These are phyloP conservation scores for Tachysurus fulvidraco DNA, from an alignment of 2,113 vertebrate genomes.

Conservation along the genomic window DNA sequence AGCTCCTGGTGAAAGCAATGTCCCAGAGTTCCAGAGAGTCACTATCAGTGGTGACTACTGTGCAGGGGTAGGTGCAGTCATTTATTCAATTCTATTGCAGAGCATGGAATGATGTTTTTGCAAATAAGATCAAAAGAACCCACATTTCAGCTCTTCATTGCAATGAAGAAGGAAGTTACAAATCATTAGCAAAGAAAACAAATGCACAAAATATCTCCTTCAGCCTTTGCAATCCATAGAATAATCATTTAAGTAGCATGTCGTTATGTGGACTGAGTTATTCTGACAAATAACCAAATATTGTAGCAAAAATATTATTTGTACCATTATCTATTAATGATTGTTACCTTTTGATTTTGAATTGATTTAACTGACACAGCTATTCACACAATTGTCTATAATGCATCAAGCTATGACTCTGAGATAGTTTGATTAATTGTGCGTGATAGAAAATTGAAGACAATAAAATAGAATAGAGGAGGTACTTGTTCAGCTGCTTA, in stretches of 20 bases:
- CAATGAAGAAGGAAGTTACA: neutral
- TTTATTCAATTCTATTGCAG: neutral
- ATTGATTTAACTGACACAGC: neutral
- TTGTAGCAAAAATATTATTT: neutral
- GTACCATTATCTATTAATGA: neutral
- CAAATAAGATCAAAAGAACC: neutral
- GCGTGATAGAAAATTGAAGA: neutral
- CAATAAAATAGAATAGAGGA: too few relatives aligned
- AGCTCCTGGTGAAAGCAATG: conserved; percentile 48
- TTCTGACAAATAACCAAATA: neutral
- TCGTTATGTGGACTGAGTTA: neutral
- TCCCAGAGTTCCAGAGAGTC: conserved; percentile 92
- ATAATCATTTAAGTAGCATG: neutral
- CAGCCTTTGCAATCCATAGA: neutral
- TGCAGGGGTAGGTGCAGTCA: conserved; percentile 83
- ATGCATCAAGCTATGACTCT: neutral
- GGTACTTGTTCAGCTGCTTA: neutral
- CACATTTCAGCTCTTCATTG: neutral
- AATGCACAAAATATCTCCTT: neutral
- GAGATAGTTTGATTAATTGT: neutral
- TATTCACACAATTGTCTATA: too few relatives aligned
- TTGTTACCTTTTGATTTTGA: neutral
- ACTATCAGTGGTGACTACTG: conserved; percentile 96
- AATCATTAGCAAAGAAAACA: neutral
- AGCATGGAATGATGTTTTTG: neutral